These are phyloP conservation scores for Ceramica pisi DNA, from an alignment of 2,888 invertebrate species.

Conservation along the genomic window DNA sequence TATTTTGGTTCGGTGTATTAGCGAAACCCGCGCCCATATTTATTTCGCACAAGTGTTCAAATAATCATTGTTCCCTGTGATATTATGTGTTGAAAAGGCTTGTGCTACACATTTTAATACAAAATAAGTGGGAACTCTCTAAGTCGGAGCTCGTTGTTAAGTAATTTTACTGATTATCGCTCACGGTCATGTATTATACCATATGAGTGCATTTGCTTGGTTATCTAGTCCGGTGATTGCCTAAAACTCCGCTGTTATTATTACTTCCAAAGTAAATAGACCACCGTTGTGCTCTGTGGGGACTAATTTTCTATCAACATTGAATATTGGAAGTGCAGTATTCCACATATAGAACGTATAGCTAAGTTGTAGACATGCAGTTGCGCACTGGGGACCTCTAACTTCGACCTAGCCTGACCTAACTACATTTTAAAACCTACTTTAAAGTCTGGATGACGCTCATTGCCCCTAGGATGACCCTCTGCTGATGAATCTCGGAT, in stretches of 20 bases:
- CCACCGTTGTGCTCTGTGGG: neutral
- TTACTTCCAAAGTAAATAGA: neutral
- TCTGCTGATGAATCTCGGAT: neutral
- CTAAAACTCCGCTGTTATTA: neutral
- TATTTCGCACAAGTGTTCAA: conserved; percentile 51
- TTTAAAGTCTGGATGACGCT: no score
- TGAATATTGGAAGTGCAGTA: conserved; percentile 12
- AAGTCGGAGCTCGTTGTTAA: neutral
- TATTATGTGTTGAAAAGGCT: conserved; percentile 18
- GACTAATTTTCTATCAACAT: neutral
- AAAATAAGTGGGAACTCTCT: neutral
- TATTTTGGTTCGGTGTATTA: conserved; percentile 47
- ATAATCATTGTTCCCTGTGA: conserved; percentile 34
- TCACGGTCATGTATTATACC: conserved; percentile 7
- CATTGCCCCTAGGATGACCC: no score
- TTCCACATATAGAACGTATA: neutral
- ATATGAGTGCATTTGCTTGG: conserved; percentile 22
- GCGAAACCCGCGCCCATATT: conserved; percentile 56
- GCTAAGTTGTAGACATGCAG: conserved; percentile 15
- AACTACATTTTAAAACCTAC: neutral
- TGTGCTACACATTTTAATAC: neutral
- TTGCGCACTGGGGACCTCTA: conserved; percentile 32
- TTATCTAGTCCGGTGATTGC: conserved; percentile 26
- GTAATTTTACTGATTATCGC: neutral
- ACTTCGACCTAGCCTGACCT: neutral